Evolutionary conservation across 35 echinoderm and acorn worm genomes (phyloP), one percentile per base, ranked within the genome.

Genomic region (Eucidaris tribuloides): DNA sequence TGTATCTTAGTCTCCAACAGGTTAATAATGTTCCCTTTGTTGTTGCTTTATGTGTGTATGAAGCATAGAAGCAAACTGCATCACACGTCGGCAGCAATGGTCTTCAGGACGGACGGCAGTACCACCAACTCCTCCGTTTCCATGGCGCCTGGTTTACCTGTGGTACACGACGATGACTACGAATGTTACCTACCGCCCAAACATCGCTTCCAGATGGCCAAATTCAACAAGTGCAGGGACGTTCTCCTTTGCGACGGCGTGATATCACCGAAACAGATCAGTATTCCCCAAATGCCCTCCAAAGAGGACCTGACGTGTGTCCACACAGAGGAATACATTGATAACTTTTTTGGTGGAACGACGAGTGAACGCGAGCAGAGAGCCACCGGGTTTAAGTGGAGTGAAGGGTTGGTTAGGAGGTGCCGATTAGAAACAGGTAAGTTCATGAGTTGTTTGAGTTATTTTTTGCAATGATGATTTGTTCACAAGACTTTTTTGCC

Each of bases 381-480:
- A 17, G 32, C 29, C 0, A 93, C 91, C 42, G 91, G 91, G 0
- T 93, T 93, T 43, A 79, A 56, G 45, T 93, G 91, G 91, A 93
- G 57, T 32, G 31, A 82, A 45, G 86, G 86, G 27, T 52, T 93
- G 20, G 85, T 93, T 2, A 81, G 37, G 46, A 76, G 91, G 41
- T 93, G 91, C 50, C 62, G 91, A 45, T 83, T 81, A 65, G 91
- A 93, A 83, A 89, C 91, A 56, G 91, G 91, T 93, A 82, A n/a
- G n/a, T n/a, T n/a, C n/a, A n/a, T n/a, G n/a, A n/a, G n/a, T n/a
- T n/a, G n/a, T n/a, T n/a, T n/a, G n/a, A n/a, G n/a, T n/a, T n/a
- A n/a, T n/a, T n/a, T n/a, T n/a, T n/a, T n/a, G n/a, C n/a, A n/a
- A n/a, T n/a, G n/a, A n/a, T n/a, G n/a, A n/a, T n/a, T n/a, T n/a